These are phyloP conservation scores for Trachelus tabidus DNA, from an alignment of 2,888 invertebrate species.

Conservation along the genomic window DNA sequence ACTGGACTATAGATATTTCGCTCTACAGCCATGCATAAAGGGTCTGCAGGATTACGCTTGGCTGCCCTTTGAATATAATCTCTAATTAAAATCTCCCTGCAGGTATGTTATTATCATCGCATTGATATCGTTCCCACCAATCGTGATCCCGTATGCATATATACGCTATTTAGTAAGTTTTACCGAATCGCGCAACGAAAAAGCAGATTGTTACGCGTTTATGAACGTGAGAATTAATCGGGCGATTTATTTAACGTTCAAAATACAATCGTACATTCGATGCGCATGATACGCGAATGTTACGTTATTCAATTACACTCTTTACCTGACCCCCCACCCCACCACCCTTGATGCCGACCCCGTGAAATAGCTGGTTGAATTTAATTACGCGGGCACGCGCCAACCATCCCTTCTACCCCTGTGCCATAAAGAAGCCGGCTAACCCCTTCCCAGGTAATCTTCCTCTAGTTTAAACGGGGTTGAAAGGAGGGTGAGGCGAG, in stretches of 20 bases:
- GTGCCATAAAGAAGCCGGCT: neutral
- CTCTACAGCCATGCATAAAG: neutral
- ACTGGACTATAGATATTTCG: neutral
- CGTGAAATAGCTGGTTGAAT: neutral
- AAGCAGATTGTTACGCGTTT: neutral
- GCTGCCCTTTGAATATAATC: neutral
- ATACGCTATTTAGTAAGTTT: neutral
- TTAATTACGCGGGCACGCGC: neutral
- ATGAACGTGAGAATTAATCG: neutral
- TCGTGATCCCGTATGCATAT: neutral
- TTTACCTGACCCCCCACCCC: no score
- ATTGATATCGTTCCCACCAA: neutral
- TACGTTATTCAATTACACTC: neutral
- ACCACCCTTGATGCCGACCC: neutral
- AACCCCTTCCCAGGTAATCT: neutral
- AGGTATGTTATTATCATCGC: neutral
- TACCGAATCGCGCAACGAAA: neutral
- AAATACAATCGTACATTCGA: neutral
- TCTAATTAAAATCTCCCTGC: neutral
- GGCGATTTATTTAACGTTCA: neutral
- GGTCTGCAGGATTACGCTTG: neutral
- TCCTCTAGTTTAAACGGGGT: neutral
- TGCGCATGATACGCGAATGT: neutral
- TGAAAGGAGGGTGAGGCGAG: neutral
- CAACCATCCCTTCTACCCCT: neutral